Base-by-base conservation (phyloP, 2,797 vertebrate species). In the Myoxocephalus aenaeus region DNA sequence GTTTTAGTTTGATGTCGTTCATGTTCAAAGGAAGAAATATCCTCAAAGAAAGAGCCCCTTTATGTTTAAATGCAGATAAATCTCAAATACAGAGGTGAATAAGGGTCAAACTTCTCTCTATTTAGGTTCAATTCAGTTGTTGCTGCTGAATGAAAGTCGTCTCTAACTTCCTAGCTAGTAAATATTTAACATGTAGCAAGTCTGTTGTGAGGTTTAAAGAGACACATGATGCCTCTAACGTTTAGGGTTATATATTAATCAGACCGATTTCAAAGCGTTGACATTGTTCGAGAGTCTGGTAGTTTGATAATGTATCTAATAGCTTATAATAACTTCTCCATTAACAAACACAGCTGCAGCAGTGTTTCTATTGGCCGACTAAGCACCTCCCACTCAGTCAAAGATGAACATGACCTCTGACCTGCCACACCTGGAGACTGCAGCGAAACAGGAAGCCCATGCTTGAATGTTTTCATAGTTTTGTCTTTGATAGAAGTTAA, bases 1-100 rank as follows among this genome's bases (percentile, higher is more conserved):
- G 5, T 70, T 79, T 66, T 25, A 42, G 20, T 50, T 17, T 54
- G 11, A 14, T 63, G 46, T 34, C 71, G 80, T 87, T 80, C 15
- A 75, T 79, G 70, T 59, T 75, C 7, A 57, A 29, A 61, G 29
- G 56, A 54, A 38, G 34, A 80, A 48, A 65, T 22, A 27, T 44
- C 0, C 6, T 48, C 56, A 65, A 59, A 40, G 13, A 32, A 15
- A 3, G 22, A 61, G 54, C 6, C 40, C 36, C 9, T 61, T 44
- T 36, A 15, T 58, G 8, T 51, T 48, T 50, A 36, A 74, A 56
- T 46, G 36, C 4, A 63, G 42, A 44, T 63, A 20, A 14, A 81
- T 59, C 29, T 65, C 11, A 66, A 40, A 6, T 32, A 36, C 20
- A 8, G 14, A 2, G 7, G 1, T 11, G 42, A 84, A 36, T 17